Percentiles rank a stretch among this genome's conserved stretches.
These are phyloP conservation scores for Hippocampus kuda DNA, from an alignment of 2,797 vertebrate genomes.

Conservation along the genomic window DNA sequence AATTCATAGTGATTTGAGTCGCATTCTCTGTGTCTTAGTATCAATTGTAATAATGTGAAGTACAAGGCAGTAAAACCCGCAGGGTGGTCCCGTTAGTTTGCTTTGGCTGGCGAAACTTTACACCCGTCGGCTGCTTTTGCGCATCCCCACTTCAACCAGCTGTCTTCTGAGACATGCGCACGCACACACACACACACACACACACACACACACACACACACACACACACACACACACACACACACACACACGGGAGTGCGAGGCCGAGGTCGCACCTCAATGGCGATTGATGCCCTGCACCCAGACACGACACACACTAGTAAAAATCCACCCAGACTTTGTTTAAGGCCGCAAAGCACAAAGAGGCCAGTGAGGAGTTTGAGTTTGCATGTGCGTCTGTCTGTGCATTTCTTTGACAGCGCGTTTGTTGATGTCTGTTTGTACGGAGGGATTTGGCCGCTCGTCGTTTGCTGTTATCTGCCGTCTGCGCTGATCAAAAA, in stretches of 20 bases:
- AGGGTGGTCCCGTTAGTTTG: conserved; percentile 36
- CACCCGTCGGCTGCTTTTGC: conserved; percentile 49
- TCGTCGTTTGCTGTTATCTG: not conserved
- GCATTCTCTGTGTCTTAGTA: not conserved
- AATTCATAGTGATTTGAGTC: too few species aligned
- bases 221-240: conserved; percentile 16
- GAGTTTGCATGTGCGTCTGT: not conserved
- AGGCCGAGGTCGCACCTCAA: conserved; percentile 46
- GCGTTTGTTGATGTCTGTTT: conserved; percentile 7
- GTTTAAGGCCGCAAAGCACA: conserved; percentile 38
- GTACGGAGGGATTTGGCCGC: not conserved
- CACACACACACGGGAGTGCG: conserved; percentile 35
- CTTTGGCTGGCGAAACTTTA: conserved; percentile 54
- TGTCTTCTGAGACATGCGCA: conserved; percentile 37
- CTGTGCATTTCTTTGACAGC: not conserved
- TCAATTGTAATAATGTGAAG: conserved; percentile 5
- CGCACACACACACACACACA: conserved; percentile 10
- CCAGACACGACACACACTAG: conserved; percentile 26
- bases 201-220: conserved; percentile 14
- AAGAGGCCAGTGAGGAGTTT: conserved; percentile 20
- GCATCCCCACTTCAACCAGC: conserved; percentile 50
- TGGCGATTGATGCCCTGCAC: conserved; percentile 42
- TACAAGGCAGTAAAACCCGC: not conserved
- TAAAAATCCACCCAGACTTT: conserved; percentile 48
- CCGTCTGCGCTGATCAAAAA: not conserved